Evolutionary conservation across 1,140 invertebrate genomes (phyloP).

Genomic region (Scaptomyza hsui): DNA sequence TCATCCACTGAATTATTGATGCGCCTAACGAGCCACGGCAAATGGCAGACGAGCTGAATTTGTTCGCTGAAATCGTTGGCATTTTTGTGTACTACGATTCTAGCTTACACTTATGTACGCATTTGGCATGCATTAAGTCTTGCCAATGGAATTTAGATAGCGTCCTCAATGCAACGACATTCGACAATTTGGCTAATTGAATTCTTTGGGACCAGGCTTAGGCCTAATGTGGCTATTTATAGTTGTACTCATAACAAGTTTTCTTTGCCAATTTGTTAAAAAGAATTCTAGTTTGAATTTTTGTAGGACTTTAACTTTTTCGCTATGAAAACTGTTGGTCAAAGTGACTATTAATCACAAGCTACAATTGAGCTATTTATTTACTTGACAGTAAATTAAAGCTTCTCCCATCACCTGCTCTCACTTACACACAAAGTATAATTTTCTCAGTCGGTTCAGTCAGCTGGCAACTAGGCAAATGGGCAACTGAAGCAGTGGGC

Average conservation of each 20-base stretch:
- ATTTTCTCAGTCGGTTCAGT: slow-evolving; percentile 1
- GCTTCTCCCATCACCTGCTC: slow-evolving; percentile 15
- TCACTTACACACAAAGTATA: neutral
- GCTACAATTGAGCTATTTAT: slow-evolving; percentile 16
- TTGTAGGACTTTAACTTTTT: neutral
- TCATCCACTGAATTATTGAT: slow-evolving; percentile 57
- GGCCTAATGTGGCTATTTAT: slow-evolving; percentile 23
- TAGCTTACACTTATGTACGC: slow-evolving; percentile 21
- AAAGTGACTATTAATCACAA: slow-evolving; percentile 11
- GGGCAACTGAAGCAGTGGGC: neutral
- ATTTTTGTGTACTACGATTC: slow-evolving; percentile 20
- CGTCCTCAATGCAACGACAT: slow-evolving; percentile 9
- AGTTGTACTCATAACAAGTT: too few species aligned
- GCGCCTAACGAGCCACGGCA: neutral
- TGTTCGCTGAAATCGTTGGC: slow-evolving; percentile 18
- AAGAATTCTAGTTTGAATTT: too few species aligned
- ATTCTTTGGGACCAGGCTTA: slow-evolving; percentile 47
- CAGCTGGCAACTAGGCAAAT: neutral
- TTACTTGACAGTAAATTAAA: neutral
- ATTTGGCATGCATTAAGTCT: slow-evolving; percentile 26
- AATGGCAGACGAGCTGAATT: neutral
- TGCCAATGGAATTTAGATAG: neutral
- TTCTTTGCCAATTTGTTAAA: too few species aligned
- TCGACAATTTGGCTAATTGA: slow-evolving; percentile 68
- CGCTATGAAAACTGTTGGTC: too few species aligned